These are phyloP conservation scores for Xenopus borealis DNA, from an alignment of 2,113 vertebrate genomes.

Conservation along the genomic window DNA sequence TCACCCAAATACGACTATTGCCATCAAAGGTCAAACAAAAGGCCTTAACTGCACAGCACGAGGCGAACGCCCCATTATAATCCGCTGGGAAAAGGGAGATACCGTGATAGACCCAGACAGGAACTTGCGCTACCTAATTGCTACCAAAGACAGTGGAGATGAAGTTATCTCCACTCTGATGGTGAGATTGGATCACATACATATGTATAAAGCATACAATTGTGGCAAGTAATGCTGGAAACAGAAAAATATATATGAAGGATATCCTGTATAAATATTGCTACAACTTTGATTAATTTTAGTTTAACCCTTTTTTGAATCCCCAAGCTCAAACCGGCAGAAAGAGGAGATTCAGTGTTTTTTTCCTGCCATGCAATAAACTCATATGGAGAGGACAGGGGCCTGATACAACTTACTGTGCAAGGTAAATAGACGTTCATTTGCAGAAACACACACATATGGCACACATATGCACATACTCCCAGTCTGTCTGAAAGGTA, in stretches of 20 bases:
- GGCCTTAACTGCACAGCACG: slow-evolving; percentile 95
- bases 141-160: slow-evolving; percentile 90
- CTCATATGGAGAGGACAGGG: slow-evolving; percentile 93
- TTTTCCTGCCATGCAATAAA: slow-evolving; percentile 98
- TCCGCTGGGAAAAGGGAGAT: slow-evolving; percentile 97
- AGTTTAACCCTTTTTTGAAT: slow-evolving; percentile 19
- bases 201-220: not conserved
- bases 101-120: slow-evolving; percentile 94
- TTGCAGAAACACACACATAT: not conserved
- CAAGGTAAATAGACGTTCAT: slow-evolving; percentile 71
- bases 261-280: too few species aligned
- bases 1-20: slow-evolving; percentile 96
- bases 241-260: too few species aligned
- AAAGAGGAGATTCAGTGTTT: slow-evolving; percentile 95
- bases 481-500: too few species aligned
- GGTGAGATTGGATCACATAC: slow-evolving; percentile 61
- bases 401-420: slow-evolving; percentile 97
- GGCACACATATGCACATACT: too few species aligned
- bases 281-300: too few species aligned
- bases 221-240: too few species aligned
- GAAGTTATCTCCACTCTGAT: slow-evolving; percentile 94
- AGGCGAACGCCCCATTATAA: slow-evolving; percentile 95
- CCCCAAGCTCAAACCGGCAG: slow-evolving; percentile 88
- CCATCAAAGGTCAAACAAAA: slow-evolving; percentile 94
- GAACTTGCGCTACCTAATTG: slow-evolving; percentile 87